phyloP scores from a whole-genome alignment of 2,888 invertebrate genomes.

The Caenorhabditis sp. region DNA sequence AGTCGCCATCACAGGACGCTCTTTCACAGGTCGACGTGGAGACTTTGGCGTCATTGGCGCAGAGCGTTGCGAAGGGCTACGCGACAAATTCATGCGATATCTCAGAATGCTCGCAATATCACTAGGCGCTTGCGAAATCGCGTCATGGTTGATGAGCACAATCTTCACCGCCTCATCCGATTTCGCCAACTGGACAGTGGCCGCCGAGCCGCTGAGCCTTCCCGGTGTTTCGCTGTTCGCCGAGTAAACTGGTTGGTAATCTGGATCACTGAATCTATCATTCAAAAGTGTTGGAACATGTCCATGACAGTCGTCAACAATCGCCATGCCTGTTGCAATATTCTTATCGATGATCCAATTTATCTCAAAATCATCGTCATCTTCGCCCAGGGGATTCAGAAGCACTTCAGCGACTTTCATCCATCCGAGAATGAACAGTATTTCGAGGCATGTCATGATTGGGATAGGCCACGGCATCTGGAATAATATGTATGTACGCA shows the following conservation, averaged over 20 bases:
- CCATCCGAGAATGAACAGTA: conserved; percentile 51
- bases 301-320: conserved; percentile 43
- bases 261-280: conserved; percentile 45
- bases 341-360: conserved; percentile 59
- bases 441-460: conserved; percentile 52
- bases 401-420: conserved; percentile 63
- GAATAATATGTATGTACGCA: neutral
- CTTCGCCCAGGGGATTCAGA: conserved; percentile 66
- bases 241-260: conserved; percentile 35
- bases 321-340: conserved; percentile 48
- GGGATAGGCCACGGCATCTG: conserved; percentile 52
- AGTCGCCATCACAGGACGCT: too few relatives aligned
- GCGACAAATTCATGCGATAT: neutral
- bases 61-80: neutral
- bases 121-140: neutral
- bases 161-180: neutral
- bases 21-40: too few relatives aligned
- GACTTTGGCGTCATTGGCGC: neutral
- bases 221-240: neutral
- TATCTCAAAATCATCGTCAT: conserved; percentile 66
- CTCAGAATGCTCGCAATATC: neutral
- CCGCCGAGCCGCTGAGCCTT: neutral
- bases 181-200: neutral
- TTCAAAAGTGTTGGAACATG: conserved; percentile 29
- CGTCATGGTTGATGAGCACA: neutral